Percentiles rank a stretch among this genome's conserved stretches.
Conservation (phyloP, 2,888 invertebrate genomes). For the Ditula angustiorana region DNA sequence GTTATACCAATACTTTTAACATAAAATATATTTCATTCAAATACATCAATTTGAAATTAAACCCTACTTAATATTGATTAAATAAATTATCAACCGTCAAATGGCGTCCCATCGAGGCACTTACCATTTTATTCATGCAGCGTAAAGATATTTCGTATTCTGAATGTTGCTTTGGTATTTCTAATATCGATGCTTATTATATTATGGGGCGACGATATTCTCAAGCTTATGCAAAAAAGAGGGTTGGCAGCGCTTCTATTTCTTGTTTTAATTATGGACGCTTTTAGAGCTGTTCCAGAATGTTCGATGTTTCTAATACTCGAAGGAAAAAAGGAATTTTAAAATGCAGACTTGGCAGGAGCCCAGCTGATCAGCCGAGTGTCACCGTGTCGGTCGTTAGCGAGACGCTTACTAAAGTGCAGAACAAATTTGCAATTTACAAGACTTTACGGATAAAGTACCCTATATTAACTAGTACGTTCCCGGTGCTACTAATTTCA, state of each 20-base stretch:
- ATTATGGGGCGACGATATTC: constrained; percentile 11
- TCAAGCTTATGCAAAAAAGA: constrained; percentile 16
- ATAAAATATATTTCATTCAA: neutral
- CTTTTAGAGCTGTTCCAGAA: constrained; percentile 2
- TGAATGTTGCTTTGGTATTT: constrained; percentile 24
- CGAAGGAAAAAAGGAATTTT: constrained; percentile 18
- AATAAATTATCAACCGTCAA: constrained; percentile 26
- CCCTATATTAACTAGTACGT: neutral
- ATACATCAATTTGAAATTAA: neutral
- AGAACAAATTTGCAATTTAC: constrained; percentile 14
- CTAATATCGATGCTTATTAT: constrained; percentile 21
- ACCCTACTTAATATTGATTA: constrained; percentile 4
- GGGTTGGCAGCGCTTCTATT: neutral
- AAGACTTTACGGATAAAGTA: neutral
- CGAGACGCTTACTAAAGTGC: constrained; percentile 14
- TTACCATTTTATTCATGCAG: constrained; percentile 27
- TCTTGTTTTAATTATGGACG: constrained; percentile 9
- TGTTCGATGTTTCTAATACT: constrained; percentile 19
- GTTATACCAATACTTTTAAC: neutral
- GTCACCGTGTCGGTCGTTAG: constrained; percentile 26
- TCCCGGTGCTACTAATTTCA: neutral
- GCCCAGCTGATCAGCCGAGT: constrained; percentile 30
- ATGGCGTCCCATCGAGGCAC: constrained; percentile 35
- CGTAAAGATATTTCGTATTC: constrained; percentile 28
- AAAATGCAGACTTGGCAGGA: constrained; percentile 22